A percentile compares a stretch with the other conserved stretches of the same genome.
Evolutionary conservation across 2,888 invertebrate genomes (phyloP).

Genomic region (Halictus ligatus): DNA sequence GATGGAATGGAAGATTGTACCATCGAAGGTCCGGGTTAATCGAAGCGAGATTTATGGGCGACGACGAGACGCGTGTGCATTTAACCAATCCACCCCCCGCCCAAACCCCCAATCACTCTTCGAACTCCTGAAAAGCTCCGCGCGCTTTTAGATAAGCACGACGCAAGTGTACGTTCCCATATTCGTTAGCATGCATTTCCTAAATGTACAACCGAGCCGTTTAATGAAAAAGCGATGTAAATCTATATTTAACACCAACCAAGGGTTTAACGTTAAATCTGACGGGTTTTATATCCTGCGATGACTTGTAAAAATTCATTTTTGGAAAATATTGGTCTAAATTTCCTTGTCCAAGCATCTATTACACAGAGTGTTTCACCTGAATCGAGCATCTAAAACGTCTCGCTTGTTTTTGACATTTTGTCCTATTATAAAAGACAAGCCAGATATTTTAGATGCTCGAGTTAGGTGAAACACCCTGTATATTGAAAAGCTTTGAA

Average conservation of each 20-base stretch:
- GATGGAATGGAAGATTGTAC: constrained; percentile 36
- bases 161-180: not conserved
- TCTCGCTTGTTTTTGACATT: no score
- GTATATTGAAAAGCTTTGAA: no score
- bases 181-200: not conserved
- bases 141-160: not conserved
- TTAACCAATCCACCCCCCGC: not conserved
- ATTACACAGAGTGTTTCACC: no score
- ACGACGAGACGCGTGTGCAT: not conserved
- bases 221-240: not conserved
- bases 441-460: no score
- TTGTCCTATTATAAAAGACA: no score
- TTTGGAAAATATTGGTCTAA: not conserved
- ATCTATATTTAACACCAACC: no score
- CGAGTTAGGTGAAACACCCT: no score
- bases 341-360: no score
- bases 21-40: constrained; percentile 60
- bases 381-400: no score
- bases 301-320: not conserved
- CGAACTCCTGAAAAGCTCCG: not conserved
- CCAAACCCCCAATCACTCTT: not conserved
- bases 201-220: not conserved
- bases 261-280: no score
- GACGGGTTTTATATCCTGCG: no score
- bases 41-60: constrained; percentile 24